These are phyloP conservation scores for Pseudopleuronectes americanus DNA, from an alignment of 2,797 vertebrate species.

Conservation along the genomic window DNA sequence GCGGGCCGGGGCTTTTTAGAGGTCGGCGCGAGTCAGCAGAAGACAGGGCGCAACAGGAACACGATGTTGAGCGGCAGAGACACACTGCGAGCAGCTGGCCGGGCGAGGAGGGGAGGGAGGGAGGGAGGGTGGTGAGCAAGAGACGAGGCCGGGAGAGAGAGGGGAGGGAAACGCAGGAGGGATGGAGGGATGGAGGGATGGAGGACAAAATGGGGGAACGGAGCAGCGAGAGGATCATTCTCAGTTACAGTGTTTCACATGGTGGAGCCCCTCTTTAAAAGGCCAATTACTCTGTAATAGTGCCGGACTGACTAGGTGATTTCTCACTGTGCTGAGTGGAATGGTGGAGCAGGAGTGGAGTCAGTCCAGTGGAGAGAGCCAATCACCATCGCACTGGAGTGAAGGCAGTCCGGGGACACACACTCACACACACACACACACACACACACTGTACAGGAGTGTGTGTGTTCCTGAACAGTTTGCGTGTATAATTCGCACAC, in stretches of 20 bases:
- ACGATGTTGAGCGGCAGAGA: conserved; percentile 58
- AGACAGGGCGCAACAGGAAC: conserved; percentile 54
- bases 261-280: conserved; percentile 81
- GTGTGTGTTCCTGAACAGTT: conserved; percentile 24
- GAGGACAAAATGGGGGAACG: conserved; percentile 62
- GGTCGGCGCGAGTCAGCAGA: conserved; percentile 55
- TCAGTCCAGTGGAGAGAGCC: conserved; percentile 79
- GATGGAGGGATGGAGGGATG: conserved; percentile 1
- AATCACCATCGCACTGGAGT: conserved; percentile 75
- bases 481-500: conserved; percentile 57
- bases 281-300: conserved; percentile 85
- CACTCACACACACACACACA: neutral
- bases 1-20: conserved; percentile 51
- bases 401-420: conserved; percentile 66
- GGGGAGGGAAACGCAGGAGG: conserved; percentile 29
- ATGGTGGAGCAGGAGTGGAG: conserved; percentile 74
- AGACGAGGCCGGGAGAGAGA: conserved; percentile 11
- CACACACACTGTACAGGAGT: neutral
- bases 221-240: conserved; percentile 71
- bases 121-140: conserved; percentile 21
- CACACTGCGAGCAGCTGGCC: conserved; percentile 62
- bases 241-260: conserved; percentile 83
- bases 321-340: conserved; percentile 77
- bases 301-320: conserved; percentile 79
- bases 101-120: conserved; percentile 15